phyloP scores from a whole-genome alignment of 1,140 invertebrate genomes.

The Pygmarrhopalites habei region DNA sequence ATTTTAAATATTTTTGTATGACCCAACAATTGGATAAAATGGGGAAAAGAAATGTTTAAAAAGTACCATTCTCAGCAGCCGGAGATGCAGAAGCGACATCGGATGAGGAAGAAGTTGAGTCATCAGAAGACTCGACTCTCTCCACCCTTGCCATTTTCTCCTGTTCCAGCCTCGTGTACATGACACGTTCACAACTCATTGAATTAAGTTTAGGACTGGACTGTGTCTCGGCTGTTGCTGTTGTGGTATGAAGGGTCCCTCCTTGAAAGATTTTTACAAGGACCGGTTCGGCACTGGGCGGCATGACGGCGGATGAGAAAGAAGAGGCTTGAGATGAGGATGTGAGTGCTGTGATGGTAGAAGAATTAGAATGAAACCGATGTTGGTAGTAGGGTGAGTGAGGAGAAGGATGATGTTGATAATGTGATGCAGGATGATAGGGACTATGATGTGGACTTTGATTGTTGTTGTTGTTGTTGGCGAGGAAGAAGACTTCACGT shows the following conservation, averaged over 20 bases:
- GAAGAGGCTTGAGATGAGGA: background rate
- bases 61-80: constrained; percentile 31
- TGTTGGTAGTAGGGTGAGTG: background rate
- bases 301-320: background rate
- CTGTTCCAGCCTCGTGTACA: constrained; percentile 21
- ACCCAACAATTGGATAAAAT: too few species aligned
- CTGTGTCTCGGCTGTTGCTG: background rate
- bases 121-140: constrained; percentile 33
- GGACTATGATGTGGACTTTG: background rate
- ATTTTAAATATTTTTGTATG: too few species aligned
- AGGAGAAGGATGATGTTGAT: background rate
- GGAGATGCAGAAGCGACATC: constrained; percentile 36
- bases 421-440: background rate
- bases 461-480: constrained; percentile 2
- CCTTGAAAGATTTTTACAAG: constrained; percentile 30
- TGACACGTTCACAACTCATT: constrained; percentile 19
- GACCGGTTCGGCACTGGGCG: constrained; percentile 8
- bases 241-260: constrained; percentile 14
- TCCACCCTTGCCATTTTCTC: constrained; percentile 27
- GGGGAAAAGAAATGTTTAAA: too few species aligned
- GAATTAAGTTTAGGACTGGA: background rate
- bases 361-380: background rate
- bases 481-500: constrained; percentile 32
- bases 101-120: constrained; percentile 32
- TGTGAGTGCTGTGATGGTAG: background rate